phyloP scores from a whole-genome alignment of 2,888 invertebrate genomes.

The Diloba caeruleocephala region DNA sequence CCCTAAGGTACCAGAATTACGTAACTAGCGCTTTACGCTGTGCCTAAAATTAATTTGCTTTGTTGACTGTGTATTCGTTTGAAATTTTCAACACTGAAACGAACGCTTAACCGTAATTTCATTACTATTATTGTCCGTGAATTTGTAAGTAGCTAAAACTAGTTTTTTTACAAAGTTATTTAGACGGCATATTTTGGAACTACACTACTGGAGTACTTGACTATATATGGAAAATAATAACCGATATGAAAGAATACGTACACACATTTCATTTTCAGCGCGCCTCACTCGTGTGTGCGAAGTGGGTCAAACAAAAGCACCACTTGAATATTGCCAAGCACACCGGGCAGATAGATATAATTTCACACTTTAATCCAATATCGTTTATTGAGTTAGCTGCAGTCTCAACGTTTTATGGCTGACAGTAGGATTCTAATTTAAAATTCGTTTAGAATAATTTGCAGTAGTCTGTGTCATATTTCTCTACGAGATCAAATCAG shows the following conservation, averaged over 20 bases:
- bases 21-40: constrained; percentile 25
- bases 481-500: too few species aligned
- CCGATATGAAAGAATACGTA: background rate
- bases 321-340: constrained; percentile 51
- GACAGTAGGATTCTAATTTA: constrained; percentile 13
- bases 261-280: constrained; percentile 25
- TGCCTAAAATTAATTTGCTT: constrained; percentile 34
- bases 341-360: constrained; percentile 55
- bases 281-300: constrained; percentile 42
- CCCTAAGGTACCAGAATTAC: constrained; percentile 8
- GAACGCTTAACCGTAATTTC: background rate
- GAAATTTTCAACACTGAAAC: background rate
- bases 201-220: too few species aligned
- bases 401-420: constrained; percentile 43
- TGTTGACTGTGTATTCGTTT: constrained; percentile 15
- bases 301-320: constrained; percentile 70
- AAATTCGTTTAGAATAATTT: too few species aligned
- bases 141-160: background rate
- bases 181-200: too few species aligned
- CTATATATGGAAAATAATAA: constrained; percentile 6
- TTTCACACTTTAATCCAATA: constrained; percentile 60
- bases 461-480: too few species aligned
- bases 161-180: too few species aligned
- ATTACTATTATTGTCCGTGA: background rate
- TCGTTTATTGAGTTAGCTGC: constrained; percentile 54